These are phyloP conservation scores for Aplochiton taeniatus DNA, from an alignment of 2,797 vertebrate genomes.

Conservation along the genomic window DNA sequence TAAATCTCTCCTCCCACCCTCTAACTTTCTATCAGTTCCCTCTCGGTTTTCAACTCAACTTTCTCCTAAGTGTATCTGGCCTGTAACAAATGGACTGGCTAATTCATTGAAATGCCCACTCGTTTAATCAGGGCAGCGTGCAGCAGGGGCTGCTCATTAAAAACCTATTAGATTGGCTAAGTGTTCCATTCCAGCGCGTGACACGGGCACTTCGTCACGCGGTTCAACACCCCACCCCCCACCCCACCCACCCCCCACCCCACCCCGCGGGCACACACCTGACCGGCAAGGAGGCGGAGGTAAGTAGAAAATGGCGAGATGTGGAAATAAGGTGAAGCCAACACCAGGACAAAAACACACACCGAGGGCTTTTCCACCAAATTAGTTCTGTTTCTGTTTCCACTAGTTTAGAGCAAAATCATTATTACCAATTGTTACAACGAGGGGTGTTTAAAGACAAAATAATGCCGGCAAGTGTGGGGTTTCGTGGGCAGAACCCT, in stretches of 20 bases:
- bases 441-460: too few species aligned
- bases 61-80: constrained; percentile 23
- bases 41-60: constrained; percentile 4
- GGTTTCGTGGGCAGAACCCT: too few species aligned
- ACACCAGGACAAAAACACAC: constrained; percentile 4
- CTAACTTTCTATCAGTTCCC: not conserved
- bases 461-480: too few species aligned
- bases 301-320: not conserved
- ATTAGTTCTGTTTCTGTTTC: too few species aligned
- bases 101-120: constrained; percentile 61
- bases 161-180: constrained; percentile 67
- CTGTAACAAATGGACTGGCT: constrained; percentile 46
- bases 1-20: not conserved
- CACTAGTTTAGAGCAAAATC: too few species aligned
- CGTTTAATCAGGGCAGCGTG: constrained; percentile 67
- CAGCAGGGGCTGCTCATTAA: constrained; percentile 59
- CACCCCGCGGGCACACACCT: constrained; percentile 12
- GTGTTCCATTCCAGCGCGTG: constrained; percentile 51
- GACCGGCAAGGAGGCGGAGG: not conserved
- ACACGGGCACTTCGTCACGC: constrained; percentile 36
- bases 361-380: too few species aligned
- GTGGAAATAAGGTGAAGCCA: not conserved
- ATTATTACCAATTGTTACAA: too few species aligned
- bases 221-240: constrained; percentile 18
- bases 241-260: constrained; percentile 7